These are phyloP conservation scores for Himalopsyche tibetana DNA, from an alignment of 2,888 invertebrate genomes.

Conservation along the genomic window DNA sequence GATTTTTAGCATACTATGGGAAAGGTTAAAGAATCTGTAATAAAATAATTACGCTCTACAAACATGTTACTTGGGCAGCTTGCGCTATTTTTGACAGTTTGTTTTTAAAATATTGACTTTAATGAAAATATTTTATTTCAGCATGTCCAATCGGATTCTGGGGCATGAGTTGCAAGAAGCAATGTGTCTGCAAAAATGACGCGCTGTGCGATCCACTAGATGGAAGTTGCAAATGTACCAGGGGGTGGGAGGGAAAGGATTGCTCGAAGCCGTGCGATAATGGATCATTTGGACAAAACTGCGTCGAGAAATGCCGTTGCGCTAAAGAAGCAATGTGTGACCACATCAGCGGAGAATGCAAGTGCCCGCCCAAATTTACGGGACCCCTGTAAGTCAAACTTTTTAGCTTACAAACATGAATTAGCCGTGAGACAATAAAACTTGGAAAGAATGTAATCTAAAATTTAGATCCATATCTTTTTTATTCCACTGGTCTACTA, in stretches of 20 bases:
- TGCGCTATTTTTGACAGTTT: no score
- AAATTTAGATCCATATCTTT: no score
- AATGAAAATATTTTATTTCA: conserved; percentile 53
- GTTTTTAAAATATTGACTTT: no score
- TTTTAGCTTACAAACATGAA: no score
- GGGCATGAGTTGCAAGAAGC: conserved; percentile 83
- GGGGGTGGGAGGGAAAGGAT: conserved; percentile 82
- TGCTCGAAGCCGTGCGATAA: conserved; percentile 85
- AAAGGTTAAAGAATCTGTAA: no score
- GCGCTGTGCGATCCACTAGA: conserved; percentile 82
- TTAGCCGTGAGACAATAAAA: no score
- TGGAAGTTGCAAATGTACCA: conserved; percentile 84
- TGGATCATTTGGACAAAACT: conserved; percentile 85
- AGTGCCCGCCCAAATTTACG: conserved; percentile 85
- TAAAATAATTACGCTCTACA: no score
- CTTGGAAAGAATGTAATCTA: no score
- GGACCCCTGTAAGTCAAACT: conserved; percentile 61
- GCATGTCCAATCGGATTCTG: conserved; percentile 83
- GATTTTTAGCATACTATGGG: no score
- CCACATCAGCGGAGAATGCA: conserved; percentile 82
- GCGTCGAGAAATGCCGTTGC: conserved; percentile 84
- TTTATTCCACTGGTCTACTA: no score
- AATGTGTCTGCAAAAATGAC: conserved; percentile 85
- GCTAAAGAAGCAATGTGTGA: conserved; percentile 85
- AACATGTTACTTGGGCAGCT: no score